Evolutionary conservation across 2,113 vertebrate species (phyloP).

Genomic region (Narcine bancroftii): DNA sequence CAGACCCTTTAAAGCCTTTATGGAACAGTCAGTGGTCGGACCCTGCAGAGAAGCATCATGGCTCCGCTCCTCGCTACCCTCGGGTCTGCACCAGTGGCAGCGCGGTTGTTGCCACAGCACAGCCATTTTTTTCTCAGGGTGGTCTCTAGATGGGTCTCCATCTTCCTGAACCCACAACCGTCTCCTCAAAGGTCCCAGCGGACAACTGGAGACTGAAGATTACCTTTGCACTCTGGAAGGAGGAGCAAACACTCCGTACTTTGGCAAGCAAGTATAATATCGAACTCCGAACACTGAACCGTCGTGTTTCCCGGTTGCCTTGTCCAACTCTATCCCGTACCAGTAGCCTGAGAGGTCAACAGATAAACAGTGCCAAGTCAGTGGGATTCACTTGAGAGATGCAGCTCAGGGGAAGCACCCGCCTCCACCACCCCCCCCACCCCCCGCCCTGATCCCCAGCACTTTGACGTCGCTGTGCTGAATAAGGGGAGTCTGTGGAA

Average conservation of each 20-base stretch:
- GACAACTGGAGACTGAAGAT: neutral
- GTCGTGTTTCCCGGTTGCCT: conserved; percentile 79
- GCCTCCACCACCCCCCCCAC: too few species aligned
- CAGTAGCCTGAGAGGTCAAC: conserved; percentile 60
- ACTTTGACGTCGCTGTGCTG: neutral
- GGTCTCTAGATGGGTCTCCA: neutral
- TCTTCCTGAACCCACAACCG: neutral
- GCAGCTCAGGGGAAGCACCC: too few species aligned
- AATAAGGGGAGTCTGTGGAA: neutral
- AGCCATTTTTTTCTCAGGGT: too few species aligned
- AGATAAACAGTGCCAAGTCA: neutral
- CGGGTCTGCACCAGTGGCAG: too few species aligned
- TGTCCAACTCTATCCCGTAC: conserved; percentile 80
- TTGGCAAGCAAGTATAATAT: conserved; percentile 77
- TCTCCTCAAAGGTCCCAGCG: neutral
- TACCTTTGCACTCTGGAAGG: conserved; percentile 83
- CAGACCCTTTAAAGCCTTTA: too few species aligned
- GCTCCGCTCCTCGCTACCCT: too few species aligned
- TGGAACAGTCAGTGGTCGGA: too few species aligned
- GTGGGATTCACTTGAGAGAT: too few species aligned
- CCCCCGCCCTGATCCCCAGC: too few species aligned
- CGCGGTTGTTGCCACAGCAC: too few species aligned
- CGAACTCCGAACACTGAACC: conserved; percentile 83
- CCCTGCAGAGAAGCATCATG: too few species aligned
- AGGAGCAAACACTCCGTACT: conserved; percentile 82